Evolutionary conservation across 2,113 vertebrate genomes (phyloP).

Genomic region (Galemys pyrenaicus): DNA sequence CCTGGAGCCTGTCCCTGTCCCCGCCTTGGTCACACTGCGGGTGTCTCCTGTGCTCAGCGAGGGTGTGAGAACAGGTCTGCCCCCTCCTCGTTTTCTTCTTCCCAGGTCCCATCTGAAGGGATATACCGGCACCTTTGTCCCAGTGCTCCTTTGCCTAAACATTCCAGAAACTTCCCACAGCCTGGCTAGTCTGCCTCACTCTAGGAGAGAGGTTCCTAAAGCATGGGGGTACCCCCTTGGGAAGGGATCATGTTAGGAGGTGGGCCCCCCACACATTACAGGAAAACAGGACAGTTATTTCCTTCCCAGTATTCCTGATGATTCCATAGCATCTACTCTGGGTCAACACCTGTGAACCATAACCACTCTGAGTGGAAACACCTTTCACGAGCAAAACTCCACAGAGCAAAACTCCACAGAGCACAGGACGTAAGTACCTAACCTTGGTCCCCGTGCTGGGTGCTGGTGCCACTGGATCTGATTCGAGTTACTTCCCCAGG

Average conservation of each 20-base stretch:
- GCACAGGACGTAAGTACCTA: too few species aligned
- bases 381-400: background rate
- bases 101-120: too few species aligned
- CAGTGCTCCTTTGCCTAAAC: background rate
- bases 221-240: background rate
- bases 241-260: background rate
- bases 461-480: background rate
- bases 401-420: background rate
- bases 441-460: background rate
- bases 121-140: background rate
- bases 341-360: background rate
- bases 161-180: background rate
- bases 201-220: background rate
- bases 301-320: background rate
- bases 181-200: too few species aligned
- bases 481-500: background rate
- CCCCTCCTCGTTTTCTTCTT: background rate
- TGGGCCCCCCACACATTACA: background rate
- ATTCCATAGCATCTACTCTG: background rate
- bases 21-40: too few species aligned
- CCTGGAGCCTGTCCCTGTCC: too few species aligned
- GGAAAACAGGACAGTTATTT: background rate
- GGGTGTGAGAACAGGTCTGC: accelerated
- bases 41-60: background rate
- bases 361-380: background rate